Conservation (phyloP, 1,140 invertebrate species). For the Cylas formicarius region DNA sequence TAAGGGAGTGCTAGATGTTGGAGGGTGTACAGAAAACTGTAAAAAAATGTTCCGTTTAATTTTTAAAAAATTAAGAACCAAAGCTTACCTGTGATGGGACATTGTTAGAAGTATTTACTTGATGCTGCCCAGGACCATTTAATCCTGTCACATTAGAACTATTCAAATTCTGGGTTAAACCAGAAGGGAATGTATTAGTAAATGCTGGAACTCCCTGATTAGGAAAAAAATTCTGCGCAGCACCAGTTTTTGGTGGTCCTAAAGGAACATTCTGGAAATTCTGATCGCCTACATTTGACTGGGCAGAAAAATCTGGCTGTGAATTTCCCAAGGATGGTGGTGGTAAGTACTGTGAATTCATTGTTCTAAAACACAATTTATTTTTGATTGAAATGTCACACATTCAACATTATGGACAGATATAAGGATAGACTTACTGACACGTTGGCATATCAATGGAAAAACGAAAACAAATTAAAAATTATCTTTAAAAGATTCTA, state of each 20-base stretch:
- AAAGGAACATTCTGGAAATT: conserved; percentile 30
- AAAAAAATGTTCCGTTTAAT: too few relatives aligned
- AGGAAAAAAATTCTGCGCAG: conserved; percentile 23
- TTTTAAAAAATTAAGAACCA: too few relatives aligned
- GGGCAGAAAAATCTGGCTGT: conserved; percentile 21
- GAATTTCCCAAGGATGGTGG: conserved; percentile 29
- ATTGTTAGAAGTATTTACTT: conserved; percentile 7
- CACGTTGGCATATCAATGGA: too few relatives aligned
- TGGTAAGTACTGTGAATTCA: conserved; percentile 39
- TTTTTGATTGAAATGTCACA: conserved; percentile 11
- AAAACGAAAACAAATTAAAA: not conserved
- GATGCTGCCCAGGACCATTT: conserved; percentile 3
- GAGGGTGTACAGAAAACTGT: too few relatives aligned
- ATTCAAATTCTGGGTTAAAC: not conserved
- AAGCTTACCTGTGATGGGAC: not conserved
- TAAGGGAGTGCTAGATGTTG: too few relatives aligned
- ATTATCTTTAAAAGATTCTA: not conserved
- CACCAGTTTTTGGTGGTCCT: conserved; percentile 33
- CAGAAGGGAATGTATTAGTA: not conserved
- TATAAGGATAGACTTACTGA: too few relatives aligned
- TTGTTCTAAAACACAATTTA: conserved; percentile 21
- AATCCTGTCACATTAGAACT: not conserved
- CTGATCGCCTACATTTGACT: conserved; percentile 13
- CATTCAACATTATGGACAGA: not conserved
- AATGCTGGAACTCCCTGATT: not conserved